These are phyloP conservation scores for Rafetus swinhoei DNA, from an alignment of 2,113 vertebrate genomes.

Conservation along the genomic window DNA sequence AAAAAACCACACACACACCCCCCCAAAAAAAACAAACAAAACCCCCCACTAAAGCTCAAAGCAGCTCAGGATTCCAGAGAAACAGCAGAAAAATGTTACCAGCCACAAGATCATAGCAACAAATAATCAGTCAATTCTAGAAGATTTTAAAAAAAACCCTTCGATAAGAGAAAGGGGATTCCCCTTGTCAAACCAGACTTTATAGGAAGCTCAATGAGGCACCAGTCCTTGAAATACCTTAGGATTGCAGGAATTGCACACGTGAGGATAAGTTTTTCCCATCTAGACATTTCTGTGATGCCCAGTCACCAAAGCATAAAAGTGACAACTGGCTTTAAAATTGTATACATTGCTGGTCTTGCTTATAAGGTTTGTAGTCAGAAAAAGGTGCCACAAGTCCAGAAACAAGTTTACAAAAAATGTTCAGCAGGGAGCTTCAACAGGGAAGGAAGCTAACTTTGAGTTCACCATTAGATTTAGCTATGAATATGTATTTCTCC, in stretches of 20 bases:
- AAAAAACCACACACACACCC: background rate
- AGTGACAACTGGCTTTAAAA: conserved; percentile 32
- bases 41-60: no score
- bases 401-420: conserved; percentile 22
- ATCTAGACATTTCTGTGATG: conserved; percentile 15
- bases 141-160: background rate
- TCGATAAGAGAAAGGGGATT: background rate
- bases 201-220: background rate
- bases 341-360: conserved; percentile 40
- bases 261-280: background rate
- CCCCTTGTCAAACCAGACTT: rapidly evolving
- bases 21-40: no score
- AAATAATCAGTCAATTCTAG: background rate
- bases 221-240: background rate
- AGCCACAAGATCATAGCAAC: background rate
- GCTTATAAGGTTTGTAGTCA: conserved; percentile 47
- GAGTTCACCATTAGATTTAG: background rate
- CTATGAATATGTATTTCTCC: background rate
- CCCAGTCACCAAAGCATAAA: conserved; percentile 4
- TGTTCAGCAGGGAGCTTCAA: conserved; percentile 41
- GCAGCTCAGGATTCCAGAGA: background rate
- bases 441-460: background rate
- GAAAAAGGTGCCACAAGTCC: conserved; percentile 35
- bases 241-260: background rate
- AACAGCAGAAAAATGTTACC: rapidly evolving